phyloP scores from a whole-genome alignment of 2,888 invertebrate species.

The Thysanoteuthis rhombus region DNA sequence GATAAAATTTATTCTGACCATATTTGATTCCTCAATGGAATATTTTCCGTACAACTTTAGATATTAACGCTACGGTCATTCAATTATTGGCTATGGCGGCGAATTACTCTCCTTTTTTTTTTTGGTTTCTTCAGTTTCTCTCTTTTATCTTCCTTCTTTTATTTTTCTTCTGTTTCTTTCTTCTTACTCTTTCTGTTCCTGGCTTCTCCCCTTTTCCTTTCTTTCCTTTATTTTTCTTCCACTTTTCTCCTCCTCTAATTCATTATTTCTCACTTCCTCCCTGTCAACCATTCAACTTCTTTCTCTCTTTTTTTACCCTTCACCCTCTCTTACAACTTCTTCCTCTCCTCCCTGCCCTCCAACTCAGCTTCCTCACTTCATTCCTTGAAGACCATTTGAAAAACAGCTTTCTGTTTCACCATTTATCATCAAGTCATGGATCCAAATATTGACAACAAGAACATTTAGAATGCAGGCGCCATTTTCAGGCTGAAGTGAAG shows the following conservation, averaged over 20 bases:
- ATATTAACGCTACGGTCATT: too few species aligned
- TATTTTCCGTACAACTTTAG: too few species aligned
- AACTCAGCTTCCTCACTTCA: neutral
- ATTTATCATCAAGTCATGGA: too few species aligned
- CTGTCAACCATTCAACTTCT: neutral
- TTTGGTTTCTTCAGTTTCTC: neutral
- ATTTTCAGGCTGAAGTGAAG: too few species aligned
- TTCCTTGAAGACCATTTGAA: neutral
- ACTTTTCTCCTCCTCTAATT: neutral
- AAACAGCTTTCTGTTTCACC: too few species aligned
- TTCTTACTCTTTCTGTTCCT: neutral
- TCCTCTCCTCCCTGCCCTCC: neutral
- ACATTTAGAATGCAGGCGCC: too few species aligned
- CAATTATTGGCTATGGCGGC: too few species aligned
- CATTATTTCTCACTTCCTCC: neutral
- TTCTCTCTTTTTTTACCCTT: neutral
- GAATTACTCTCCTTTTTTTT: neutral
- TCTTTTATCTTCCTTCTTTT: neutral
- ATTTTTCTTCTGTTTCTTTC: neutral
- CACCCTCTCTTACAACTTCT: neutral
- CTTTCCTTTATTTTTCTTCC: neutral
- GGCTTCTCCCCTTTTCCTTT: neutral
- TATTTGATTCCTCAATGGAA: too few species aligned
- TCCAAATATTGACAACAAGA: too few species aligned
- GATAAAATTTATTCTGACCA: too few species aligned